Evolutionary conservation across 2,888 invertebrate genomes (phyloP).

Genomic region (Scaptomyza caliginosa): DNA sequence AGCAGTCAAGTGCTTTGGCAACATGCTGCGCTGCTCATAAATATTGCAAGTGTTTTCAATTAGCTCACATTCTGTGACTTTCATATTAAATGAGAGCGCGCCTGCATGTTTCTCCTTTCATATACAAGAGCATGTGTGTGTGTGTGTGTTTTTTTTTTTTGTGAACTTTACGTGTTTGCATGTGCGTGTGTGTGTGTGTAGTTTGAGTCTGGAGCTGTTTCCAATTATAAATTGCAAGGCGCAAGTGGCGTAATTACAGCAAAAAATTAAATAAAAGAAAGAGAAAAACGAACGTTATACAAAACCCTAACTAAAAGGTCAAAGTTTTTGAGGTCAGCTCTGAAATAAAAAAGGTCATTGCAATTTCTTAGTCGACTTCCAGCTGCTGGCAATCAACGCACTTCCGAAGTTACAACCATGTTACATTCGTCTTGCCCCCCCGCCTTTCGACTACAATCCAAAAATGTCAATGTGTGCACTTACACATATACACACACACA

Average conservation of each 20-base stretch:
- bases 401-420: slow-evolving; percentile 55
- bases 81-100: slow-evolving; percentile 74
- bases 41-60: slow-evolving; percentile 83
- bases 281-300: background rate
- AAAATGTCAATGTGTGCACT: slow-evolving; percentile 14
- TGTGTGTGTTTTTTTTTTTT: slow-evolving; percentile 6
- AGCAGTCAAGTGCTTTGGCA: slow-evolving; percentile 75
- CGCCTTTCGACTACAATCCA: too few relatives aligned
- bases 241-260: slow-evolving; percentile 59
- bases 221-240: slow-evolving; percentile 71
- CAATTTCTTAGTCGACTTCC: slow-evolving; percentile 36
- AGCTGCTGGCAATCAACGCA: slow-evolving; percentile 67
- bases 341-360: slow-evolving; percentile 49
- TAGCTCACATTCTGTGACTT: slow-evolving; percentile 81
- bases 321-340: slow-evolving; percentile 57
- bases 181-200: slow-evolving; percentile 7
- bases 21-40: slow-evolving; percentile 77
- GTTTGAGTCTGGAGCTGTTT: slow-evolving; percentile 53
- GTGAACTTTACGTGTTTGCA: slow-evolving; percentile 5
- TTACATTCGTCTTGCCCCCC: too few relatives aligned
- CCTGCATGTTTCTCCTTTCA: slow-evolving; percentile 33
- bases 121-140: background rate
- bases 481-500: background rate
- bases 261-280: slow-evolving; percentile 16
- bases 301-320: slow-evolving; percentile 54